phyloP scores from a whole-genome alignment of 2,888 invertebrate species.

The Eupithecia tripunctaria region DNA sequence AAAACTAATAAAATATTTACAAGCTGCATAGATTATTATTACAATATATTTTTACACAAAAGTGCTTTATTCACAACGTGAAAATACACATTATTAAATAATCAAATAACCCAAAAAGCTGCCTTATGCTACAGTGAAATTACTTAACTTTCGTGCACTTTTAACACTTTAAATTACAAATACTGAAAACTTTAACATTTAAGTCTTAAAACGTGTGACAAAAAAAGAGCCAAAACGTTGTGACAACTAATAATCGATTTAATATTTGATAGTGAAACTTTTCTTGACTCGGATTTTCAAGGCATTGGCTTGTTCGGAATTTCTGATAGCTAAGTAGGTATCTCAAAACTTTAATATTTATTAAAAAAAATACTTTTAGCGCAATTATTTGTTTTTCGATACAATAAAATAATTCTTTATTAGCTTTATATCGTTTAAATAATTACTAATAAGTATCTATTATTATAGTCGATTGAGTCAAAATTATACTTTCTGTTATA shows the following conservation, averaged over 20 bases:
- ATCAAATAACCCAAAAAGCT: slow-evolving; percentile 54
- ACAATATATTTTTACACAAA: slow-evolving; percentile 70
- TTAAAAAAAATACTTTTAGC: neutral
- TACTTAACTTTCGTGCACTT: slow-evolving; percentile 64
- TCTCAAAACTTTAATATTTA: neutral
- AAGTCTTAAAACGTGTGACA: slow-evolving; percentile 32
- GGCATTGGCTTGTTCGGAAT: neutral
- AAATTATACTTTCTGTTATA: slow-evolving; percentile 74
- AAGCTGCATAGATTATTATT: slow-evolving; percentile 59
- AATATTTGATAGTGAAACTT: neutral
- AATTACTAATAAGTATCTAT: slow-evolving; percentile 67
- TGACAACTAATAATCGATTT: neutral
- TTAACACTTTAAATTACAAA: slow-evolving; percentile 53
- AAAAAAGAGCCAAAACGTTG: neutral
- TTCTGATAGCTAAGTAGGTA: neutral
- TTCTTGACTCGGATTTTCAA: neutral
- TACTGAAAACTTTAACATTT: slow-evolving; percentile 37
- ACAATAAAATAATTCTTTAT: slow-evolving; percentile 4
- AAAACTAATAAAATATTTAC: slow-evolving; percentile 59
- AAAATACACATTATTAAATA: slow-evolving; percentile 55
- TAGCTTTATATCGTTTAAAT: slow-evolving; percentile 34
- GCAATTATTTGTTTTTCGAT: neutral
- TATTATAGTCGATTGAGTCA: slow-evolving; percentile 73
- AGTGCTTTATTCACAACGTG: slow-evolving; percentile 80
- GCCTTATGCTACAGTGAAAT: slow-evolving; percentile 67